Conservation (phyloP, 2,797 vertebrate species). For the Syncerus caffer region DNA sequence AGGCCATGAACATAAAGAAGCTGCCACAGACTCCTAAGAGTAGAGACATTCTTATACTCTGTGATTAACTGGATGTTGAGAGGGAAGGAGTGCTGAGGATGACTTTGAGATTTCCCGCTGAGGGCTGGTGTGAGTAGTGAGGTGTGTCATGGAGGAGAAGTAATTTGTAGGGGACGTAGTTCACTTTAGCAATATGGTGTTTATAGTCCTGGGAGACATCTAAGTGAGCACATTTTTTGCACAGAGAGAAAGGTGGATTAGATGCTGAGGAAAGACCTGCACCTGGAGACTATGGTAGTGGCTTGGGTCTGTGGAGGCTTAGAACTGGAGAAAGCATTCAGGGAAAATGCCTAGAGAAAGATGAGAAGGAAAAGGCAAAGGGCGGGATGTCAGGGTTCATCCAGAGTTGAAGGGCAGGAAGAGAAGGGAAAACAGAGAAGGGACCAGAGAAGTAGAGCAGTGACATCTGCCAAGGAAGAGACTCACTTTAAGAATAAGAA, state of each 20-base stretch:
- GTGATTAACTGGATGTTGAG: not conserved
- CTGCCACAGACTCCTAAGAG: not conserved
- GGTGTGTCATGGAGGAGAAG: not conserved
- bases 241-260: not conserved
- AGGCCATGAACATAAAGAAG: not conserved
- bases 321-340: not conserved
- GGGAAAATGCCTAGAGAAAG: not conserved
- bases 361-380: not conserved
- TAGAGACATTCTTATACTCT: not conserved
- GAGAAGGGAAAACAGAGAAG: not conserved
- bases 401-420: not conserved
- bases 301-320: not conserved
- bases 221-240: not conserved
- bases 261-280: not conserved
- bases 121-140: not conserved
- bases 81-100: not conserved
- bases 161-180: not conserved
- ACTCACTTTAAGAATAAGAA: not conserved
- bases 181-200: not conserved
- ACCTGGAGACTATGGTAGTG: not conserved
- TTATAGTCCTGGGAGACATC: not conserved
- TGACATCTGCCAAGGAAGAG: not conserved
- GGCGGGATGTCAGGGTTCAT: not conserved
- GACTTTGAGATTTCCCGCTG: not conserved
- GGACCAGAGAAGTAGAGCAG: not conserved